Evolutionary conservation across 2,113 vertebrate genomes (phyloP).

Genomic region (Oncorhynchus clarkii): DNA sequence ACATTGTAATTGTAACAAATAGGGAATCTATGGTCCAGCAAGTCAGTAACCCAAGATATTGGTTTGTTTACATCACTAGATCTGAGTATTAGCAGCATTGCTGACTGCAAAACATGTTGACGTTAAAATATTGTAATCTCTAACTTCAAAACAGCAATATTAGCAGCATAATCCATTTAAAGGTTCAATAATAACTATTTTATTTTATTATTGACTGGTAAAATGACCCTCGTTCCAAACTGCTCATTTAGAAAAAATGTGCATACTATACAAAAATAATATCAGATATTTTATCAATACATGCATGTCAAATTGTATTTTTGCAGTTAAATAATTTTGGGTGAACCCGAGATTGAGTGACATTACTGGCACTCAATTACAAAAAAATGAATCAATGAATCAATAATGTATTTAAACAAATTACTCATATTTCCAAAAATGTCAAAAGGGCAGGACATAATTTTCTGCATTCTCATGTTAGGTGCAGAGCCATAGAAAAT

Average conservation of each 20-base stretch:
- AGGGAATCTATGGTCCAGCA: too few species aligned
- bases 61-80: too few species aligned
- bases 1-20: too few species aligned
- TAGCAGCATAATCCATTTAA: too few species aligned
- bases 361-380: background rate
- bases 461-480: slow-evolving; percentile 19
- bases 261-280: background rate
- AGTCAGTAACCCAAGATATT: too few species aligned
- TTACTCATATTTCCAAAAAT: background rate
- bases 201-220: background rate
- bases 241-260: background rate
- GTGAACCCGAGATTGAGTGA: background rate
- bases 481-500: background rate
- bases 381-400: background rate
- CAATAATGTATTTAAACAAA: background rate
- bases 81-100: too few species aligned
- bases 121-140: too few species aligned
- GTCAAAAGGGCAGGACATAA: background rate
- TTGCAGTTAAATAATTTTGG: too few species aligned
- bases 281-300: background rate
- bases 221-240: background rate
- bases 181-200: background rate
- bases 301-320: background rate
- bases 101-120: too few species aligned
- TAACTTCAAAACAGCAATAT: too few species aligned